Conservation (phyloP, 2,797 vertebrate genomes). For the Cossypha dichroa region DNA sequence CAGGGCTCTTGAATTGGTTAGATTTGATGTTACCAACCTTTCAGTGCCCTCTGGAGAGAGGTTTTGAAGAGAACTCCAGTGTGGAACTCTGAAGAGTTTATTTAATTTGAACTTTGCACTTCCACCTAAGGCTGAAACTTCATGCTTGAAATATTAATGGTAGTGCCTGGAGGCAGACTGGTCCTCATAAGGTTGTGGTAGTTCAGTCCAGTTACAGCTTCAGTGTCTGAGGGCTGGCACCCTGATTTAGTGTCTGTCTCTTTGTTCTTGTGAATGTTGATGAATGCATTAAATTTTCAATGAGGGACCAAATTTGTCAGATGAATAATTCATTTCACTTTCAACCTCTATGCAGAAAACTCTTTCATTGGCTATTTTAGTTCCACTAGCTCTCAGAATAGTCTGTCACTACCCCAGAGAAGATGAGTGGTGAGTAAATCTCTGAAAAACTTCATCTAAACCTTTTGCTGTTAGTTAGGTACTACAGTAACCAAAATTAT, state of each 20-base stretch:
- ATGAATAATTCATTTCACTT: constrained; percentile 28
- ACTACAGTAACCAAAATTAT: not conserved
- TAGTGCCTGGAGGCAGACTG: not conserved
- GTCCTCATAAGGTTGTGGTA: not conserved
- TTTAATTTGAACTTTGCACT: not conserved
- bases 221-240: not conserved
- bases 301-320: not conserved
- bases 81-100: not conserved
- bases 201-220: not conserved
- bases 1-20: not conserved
- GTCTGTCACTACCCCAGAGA: not conserved
- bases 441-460: not conserved
- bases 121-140: not conserved
- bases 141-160: constrained; percentile 15
- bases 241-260: constrained; percentile 14
- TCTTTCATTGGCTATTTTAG: not conserved
- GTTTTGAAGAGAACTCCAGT: not conserved
- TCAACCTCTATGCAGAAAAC: not conserved
- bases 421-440: not conserved
- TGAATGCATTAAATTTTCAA: constrained; percentile 28
- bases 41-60: not conserved
- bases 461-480: not conserved
- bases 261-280: not conserved
- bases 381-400: not conserved
- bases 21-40: not conserved